Conservation (phyloP, 2,113 vertebrate species). For the Apteryx mantelli region DNA sequence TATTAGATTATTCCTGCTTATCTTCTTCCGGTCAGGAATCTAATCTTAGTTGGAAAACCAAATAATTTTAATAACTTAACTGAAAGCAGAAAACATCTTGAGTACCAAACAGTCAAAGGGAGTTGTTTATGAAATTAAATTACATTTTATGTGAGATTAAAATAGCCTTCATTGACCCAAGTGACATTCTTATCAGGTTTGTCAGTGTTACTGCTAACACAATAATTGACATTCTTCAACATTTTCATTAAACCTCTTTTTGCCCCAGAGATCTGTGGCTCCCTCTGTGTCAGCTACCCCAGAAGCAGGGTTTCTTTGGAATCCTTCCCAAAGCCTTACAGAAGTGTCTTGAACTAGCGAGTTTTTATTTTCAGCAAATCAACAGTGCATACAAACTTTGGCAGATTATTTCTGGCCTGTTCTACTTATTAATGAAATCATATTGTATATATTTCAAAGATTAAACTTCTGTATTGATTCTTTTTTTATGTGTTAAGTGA, state of each 20-base stretch:
- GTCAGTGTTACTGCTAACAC: not conserved
- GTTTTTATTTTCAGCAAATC: not conserved
- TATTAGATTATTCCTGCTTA: not conserved
- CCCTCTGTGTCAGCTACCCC: not conserved
- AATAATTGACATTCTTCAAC: not conserved
- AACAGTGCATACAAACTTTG: not conserved
- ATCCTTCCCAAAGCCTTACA: not conserved
- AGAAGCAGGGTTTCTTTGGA: not conserved
- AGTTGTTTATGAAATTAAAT: conserved; percentile 44
- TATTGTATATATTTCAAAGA: not conserved
- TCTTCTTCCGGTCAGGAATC: not conserved
- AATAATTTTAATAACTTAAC: not conserved
- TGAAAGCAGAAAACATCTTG: conserved; percentile 19
- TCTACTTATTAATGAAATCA: not conserved
- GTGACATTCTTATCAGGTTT: not conserved
- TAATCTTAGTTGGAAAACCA: not conserved
- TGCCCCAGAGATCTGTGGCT: not conserved
- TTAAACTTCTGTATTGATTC: not conserved
- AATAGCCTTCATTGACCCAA: conserved; percentile 12
- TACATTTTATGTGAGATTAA: not conserved
- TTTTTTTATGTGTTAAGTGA: not conserved
- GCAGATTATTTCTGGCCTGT: not conserved
- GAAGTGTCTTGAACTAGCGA: not conserved
- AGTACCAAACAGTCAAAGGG: conserved; percentile 26
- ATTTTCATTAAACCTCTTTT: not conserved